Conservation (phyloP, 2,888 invertebrate genomes). For the Drosophila borealis region DNA sequence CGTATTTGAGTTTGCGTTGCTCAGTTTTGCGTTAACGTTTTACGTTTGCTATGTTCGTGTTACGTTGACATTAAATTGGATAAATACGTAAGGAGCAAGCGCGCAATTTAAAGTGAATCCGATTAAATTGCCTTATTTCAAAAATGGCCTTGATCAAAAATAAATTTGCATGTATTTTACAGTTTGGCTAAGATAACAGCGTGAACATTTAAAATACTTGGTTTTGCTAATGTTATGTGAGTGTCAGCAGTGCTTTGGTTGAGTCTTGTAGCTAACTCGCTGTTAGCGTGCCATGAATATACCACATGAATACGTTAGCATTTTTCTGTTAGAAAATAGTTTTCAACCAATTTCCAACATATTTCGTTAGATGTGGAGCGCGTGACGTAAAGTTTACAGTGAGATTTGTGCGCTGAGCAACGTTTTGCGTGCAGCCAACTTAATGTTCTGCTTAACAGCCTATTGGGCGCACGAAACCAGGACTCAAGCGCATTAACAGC, state of each 20-base stretch:
- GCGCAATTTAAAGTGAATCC: background rate
- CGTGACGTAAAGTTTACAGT: background rate
- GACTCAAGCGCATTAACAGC: conserved; percentile 34
- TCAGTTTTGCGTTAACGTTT: conserved; percentile 17
- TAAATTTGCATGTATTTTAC: too few species aligned
- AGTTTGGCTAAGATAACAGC: too few species aligned
- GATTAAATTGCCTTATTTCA: too few species aligned
- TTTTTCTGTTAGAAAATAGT: background rate
- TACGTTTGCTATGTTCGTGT: conserved; percentile 1
- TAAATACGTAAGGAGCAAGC: background rate
- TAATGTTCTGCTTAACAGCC: conserved; percentile 22
- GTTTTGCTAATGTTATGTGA: too few species aligned
- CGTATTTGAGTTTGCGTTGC: conserved; percentile 18
- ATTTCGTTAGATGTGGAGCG: background rate
- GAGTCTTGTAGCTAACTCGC: too few species aligned
- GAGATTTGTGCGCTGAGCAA: background rate
- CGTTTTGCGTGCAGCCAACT: conserved; percentile 30
- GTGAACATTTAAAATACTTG: too few species aligned
- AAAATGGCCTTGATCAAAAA: too few species aligned
- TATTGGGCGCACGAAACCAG: conserved; percentile 4
- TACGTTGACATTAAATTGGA: background rate
- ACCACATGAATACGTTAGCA: too few species aligned
- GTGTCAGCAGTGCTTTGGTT: too few species aligned
- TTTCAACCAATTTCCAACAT: background rate
- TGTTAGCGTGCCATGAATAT: too few species aligned